Conservation (phyloP, 1,140 invertebrate species). For the Diachasmimorpha longicaudata region DNA sequence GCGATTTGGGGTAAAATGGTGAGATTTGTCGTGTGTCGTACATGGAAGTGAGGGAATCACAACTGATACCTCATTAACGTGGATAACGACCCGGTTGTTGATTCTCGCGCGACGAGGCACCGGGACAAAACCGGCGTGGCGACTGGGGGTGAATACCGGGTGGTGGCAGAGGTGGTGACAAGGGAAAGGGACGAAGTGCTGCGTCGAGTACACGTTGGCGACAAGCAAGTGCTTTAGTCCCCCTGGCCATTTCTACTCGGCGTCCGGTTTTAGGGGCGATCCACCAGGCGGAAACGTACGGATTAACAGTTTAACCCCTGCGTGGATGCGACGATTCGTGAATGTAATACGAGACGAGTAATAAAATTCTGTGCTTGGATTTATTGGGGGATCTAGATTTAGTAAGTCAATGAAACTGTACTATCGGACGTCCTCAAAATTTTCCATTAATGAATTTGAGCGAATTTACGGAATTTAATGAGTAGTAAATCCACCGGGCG, state of each 20-base stretch:
- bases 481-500: no score
- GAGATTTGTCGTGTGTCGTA: background rate
- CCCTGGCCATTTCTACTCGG: background rate
- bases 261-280: constrained; percentile 26
- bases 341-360: background rate
- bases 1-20: background rate
- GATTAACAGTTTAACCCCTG: constrained; percentile 24
- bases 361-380: background rate
- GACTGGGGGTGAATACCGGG: background rate
- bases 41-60: background rate
- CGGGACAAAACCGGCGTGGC: background rate
- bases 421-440: no score
- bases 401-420: background rate
- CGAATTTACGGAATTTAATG: no score
- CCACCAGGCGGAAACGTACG: background rate
- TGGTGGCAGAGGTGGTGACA: background rate
- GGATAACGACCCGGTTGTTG: constrained; percentile 10
- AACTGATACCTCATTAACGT: constrained; percentile 20
- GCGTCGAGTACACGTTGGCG: background rate
- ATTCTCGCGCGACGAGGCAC: background rate
- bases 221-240: constrained; percentile 1
- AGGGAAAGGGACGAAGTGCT: background rate
- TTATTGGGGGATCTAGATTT: background rate
- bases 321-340: background rate
- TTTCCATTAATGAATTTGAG: no score